A percentile compares a stretch with the other conserved stretches of the same genome.
Evolutionary conservation across 2,888 invertebrate species (phyloP).

Genomic region (Tanypteryx hageni): DNA sequence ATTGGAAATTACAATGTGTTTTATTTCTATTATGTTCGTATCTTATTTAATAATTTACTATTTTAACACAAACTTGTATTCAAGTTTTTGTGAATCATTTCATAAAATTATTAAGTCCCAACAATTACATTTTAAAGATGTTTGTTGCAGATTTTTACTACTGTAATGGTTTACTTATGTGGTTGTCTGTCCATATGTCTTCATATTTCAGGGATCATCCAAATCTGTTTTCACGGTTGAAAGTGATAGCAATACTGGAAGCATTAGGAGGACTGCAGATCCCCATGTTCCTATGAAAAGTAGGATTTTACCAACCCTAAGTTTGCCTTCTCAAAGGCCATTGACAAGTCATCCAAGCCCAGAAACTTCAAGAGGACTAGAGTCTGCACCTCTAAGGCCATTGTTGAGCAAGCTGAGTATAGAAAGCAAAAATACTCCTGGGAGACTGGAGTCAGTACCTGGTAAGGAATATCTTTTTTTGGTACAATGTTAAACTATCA

Average conservation of each 20-base stretch:
- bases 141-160: background rate
- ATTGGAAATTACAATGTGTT: no score
- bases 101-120: background rate
- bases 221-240: background rate
- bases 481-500: background rate
- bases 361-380: conserved; percentile 12
- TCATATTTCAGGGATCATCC: background rate
- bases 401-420: background rate
- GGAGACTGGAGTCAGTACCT: conserved; percentile 54
- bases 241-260: background rate
- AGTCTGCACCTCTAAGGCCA: background rate
- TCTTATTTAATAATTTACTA: background rate
- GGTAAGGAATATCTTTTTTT: background rate
- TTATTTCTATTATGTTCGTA: no score
- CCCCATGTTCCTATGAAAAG: conserved; percentile 31
- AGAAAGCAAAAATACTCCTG: background rate
- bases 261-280: background rate
- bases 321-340: conserved; percentile 25
- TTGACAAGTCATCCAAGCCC: background rate
- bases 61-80: background rate
- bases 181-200: background rate
- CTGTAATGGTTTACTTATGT: background rate
- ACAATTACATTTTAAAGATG: background rate
- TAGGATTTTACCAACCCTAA: background rate
- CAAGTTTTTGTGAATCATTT: no score